Conservation (phyloP, 2,797 vertebrate genomes). For the Diceros bicornis region DNA sequence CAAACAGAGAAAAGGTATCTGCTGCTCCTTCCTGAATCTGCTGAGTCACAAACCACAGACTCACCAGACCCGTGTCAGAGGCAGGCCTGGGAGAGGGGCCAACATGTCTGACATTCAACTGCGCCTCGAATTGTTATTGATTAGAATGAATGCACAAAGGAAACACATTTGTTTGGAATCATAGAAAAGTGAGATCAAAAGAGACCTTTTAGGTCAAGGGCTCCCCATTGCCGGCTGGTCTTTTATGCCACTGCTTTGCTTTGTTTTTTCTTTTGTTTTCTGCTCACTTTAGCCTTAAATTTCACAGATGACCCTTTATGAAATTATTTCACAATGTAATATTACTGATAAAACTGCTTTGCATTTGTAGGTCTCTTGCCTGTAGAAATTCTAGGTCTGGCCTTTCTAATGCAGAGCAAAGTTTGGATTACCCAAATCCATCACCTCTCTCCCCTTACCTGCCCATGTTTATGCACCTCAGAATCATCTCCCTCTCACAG, state of each 20-base stretch:
- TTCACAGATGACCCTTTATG: background rate
- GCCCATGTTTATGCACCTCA: background rate
- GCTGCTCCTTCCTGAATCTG: background rate
- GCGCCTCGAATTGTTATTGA: background rate
- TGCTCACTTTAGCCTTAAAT: background rate
- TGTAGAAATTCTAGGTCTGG: background rate
- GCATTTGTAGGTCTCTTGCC: background rate
- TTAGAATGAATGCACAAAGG: slow-evolving; percentile 42
- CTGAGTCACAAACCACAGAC: slow-evolving; percentile 3
- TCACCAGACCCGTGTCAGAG: background rate
- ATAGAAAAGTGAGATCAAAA: slow-evolving; percentile 62
- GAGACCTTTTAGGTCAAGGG: background rate
- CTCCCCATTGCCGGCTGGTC: background rate
- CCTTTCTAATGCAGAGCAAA: background rate
- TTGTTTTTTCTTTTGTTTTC: background rate
- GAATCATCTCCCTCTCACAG: background rate
- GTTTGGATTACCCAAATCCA: background rate
- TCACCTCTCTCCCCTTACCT: background rate
- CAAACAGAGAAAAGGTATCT: slow-evolving; percentile 16
- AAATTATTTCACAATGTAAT: slow-evolving; percentile 3
- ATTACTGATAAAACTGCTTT: background rate
- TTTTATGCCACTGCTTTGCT: background rate
- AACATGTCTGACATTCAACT: background rate
- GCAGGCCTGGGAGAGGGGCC: background rate
- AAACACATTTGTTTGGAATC: slow-evolving; percentile 66